These are phyloP conservation scores for Sorex maritimensis DNA, from an alignment of 2,797 vertebrate genomes.

Conservation along the genomic window DNA sequence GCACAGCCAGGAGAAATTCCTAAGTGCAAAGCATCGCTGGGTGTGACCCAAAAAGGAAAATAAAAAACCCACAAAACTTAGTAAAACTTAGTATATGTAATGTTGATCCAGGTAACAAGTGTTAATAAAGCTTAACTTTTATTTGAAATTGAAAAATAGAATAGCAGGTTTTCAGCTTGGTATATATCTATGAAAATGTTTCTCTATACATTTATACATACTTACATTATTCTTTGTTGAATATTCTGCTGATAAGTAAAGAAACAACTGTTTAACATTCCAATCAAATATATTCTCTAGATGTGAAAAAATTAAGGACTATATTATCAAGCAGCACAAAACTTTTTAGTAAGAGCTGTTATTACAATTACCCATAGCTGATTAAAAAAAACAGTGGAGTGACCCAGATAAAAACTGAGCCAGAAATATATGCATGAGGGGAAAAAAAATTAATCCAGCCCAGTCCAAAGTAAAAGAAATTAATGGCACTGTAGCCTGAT, in stretches of 20 bases:
- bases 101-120: not conserved
- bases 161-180: not conserved
- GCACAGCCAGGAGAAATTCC: no score
- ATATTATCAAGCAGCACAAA: constrained; percentile 17
- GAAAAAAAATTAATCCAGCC: constrained; percentile 25
- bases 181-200: no score
- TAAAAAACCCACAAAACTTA: not conserved
- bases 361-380: not conserved
- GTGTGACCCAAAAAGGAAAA: no score
- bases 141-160: not conserved
- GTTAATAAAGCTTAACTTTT: not conserved
- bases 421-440: not conserved
- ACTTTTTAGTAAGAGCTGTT: constrained; percentile 27
- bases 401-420: constrained; percentile 5
- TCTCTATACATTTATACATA: constrained; percentile 73
- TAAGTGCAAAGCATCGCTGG: no score
- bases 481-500: not conserved
- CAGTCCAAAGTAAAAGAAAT: constrained; percentile 24
- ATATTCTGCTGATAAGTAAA: constrained; percentile 96
- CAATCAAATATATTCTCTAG: constrained; percentile 98
- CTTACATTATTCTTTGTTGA: constrained; percentile 95
- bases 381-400: not conserved
- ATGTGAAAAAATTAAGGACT: constrained; percentile 94
- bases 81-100: not conserved
- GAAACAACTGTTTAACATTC: constrained; percentile 99